These are phyloP conservation scores for Meandrusa payeni DNA, from an alignment of 2,888 invertebrate species.

Conservation along the genomic window DNA sequence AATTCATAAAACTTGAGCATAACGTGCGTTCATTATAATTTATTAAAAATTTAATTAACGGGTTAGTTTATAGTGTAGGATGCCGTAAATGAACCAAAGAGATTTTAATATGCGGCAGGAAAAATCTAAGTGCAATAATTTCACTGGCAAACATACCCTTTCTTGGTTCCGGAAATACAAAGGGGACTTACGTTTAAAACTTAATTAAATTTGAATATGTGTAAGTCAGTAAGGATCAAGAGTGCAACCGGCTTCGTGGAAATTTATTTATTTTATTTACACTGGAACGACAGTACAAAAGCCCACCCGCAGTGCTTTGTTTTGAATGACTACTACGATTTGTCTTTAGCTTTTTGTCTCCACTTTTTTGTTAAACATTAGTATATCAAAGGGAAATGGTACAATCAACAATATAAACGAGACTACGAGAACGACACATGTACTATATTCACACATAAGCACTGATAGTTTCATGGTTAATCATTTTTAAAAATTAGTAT, in stretches of 20 bases:
- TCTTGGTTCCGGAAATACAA: slow-evolving; percentile 48
- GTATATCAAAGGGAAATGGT: too few species aligned
- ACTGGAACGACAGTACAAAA: not conserved
- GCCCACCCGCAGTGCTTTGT: slow-evolving; percentile 11
- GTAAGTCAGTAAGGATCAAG: slow-evolving; percentile 39
- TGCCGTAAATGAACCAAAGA: slow-evolving; percentile 45
- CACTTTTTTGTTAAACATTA: too few species aligned
- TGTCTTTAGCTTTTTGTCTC: not conserved
- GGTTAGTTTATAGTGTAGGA: slow-evolving; percentile 33
- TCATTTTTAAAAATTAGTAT: too few species aligned
- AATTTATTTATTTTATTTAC: slow-evolving; percentile 28
- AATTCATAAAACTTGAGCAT: not conserved
- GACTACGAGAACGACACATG: too few species aligned
- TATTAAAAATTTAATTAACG: slow-evolving; percentile 51
- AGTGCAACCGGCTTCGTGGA: slow-evolving; percentile 36
- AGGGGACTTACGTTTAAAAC: slow-evolving; percentile 59
- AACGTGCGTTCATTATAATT: slow-evolving; percentile 28
- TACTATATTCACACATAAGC: too few species aligned
- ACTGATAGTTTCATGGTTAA: too few species aligned
- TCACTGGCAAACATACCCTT: slow-evolving; percentile 48
- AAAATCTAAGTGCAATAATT: slow-evolving; percentile 46
- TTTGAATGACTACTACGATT: slow-evolving; percentile 26
- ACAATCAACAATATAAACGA: too few species aligned
- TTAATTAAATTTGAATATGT: slow-evolving; percentile 73
- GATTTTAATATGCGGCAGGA: slow-evolving; percentile 50